phyloP scores from a whole-genome alignment of 2,113 vertebrate genomes.

The Mormoops blainvillei region DNA sequence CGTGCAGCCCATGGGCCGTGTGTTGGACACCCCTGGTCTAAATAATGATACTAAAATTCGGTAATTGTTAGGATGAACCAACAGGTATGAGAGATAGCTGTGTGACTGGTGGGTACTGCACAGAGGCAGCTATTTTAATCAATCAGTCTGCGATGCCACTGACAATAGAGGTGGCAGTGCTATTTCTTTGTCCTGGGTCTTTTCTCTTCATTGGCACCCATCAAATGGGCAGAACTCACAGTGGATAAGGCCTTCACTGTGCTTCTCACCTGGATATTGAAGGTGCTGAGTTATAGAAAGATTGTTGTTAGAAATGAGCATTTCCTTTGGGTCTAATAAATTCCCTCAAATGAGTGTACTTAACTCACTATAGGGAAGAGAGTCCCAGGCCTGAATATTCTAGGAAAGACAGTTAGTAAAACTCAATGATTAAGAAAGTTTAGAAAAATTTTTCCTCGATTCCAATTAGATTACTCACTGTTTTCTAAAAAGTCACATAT shows the following conservation, averaged over 20 bases:
- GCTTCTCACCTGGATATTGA: not conserved
- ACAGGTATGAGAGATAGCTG: not conserved
- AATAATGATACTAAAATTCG: not conserved
- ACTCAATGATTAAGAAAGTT: not conserved
- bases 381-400: not conserved
- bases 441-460: not conserved
- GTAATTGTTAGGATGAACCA: not conserved
- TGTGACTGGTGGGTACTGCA: too few species aligned
- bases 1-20: too few species aligned
- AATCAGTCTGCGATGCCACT: not conserved
- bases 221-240: not conserved
- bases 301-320: not conserved
- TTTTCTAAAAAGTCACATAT: not conserved
- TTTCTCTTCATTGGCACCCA: fast-evolving
- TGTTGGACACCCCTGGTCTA: too few species aligned
- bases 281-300: not conserved
- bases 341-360: not conserved
- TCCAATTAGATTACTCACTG: not conserved
- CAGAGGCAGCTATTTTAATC: not conserved
- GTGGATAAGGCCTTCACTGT: not conserved
- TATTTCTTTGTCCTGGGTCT: not conserved
- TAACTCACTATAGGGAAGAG: not conserved
- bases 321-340: not conserved
- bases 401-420: not conserved
- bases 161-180: not conserved